Base-by-base conservation (phyloP, 2,797 vertebrate species). In the Callimico goeldii region DNA sequence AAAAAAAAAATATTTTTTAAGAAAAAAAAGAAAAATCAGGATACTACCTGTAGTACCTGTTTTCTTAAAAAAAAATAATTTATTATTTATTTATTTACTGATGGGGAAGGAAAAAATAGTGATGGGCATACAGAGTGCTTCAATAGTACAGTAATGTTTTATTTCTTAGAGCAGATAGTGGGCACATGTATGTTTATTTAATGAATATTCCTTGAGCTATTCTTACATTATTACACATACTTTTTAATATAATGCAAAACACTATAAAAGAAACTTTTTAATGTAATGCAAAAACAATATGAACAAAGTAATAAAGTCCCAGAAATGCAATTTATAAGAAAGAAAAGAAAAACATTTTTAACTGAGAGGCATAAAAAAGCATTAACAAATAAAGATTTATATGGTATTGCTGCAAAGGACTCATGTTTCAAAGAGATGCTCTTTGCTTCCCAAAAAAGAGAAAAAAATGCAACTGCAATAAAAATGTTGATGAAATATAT, bases 311-410 rank as follows among this genome's bases (percentile, higher is more conserved):
- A 82, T 86, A 52, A 73, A 90, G n/a, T 88, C 70, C n/a, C 95
- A 52, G 81, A 72, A 96, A 95, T 90, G 8, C 13, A 96, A 48
- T 83, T 95, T 77, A 15, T 80, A 90, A 91, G 55, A 89, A 80
- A 79, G 14, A 88, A 61, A 79, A 75, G 72, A 55, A 30, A 83
- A 33, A 24, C 26, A 52, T 39, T 91, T 96, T 84, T 86, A 87
- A 96, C 48, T 61, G 48, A 79, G 48, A 26, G 17, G 28, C 11
- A 28, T 79, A 72, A 88, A 90, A 80, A 75, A 91, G 19, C 4
- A 64, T 82, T 80, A 90, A 90, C 70, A 84, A 58, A 36, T 83
- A 36, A 89, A 88, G 75, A 87, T 76, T 90, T 88, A 72, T 61
- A 19, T 10, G 50, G 6, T 43, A 76, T 70, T 93, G 48, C 61